phyloP scores from a whole-genome alignment of 2,888 invertebrate species.

The Nowickia ferox region DNA sequence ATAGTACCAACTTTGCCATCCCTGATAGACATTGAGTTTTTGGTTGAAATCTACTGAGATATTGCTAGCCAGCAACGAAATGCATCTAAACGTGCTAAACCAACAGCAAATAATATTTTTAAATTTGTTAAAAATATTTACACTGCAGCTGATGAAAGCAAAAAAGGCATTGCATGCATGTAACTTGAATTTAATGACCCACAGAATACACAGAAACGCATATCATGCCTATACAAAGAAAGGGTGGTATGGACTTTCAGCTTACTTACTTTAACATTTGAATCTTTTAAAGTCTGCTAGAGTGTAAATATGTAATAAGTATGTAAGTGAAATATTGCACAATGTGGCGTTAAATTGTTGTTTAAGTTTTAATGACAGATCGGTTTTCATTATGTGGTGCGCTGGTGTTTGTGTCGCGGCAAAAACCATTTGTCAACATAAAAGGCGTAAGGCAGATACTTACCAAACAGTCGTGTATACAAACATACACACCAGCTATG shows the following conservation, averaged over 20 bases:
- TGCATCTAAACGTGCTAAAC: too few species aligned
- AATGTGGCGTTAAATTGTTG: conserved; percentile 71
- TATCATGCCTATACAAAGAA: background rate
- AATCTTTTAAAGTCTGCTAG: background rate
- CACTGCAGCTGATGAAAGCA: too few species aligned
- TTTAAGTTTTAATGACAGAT: conserved; percentile 78
- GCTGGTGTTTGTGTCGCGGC: conserved; percentile 68
- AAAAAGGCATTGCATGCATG: too few species aligned
- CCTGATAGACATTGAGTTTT: too few species aligned
- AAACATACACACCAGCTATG: conserved; percentile 22
- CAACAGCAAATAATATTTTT: too few species aligned
- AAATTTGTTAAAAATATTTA: too few species aligned
- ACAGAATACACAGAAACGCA: too few species aligned
- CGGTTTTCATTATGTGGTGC: conserved; percentile 76
- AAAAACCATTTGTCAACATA: conserved; percentile 74
- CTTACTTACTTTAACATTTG: background rate
- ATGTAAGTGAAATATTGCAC: conserved; percentile 46
- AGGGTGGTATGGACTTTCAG: too few species aligned
- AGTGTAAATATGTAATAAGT: background rate
- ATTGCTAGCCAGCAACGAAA: too few species aligned
- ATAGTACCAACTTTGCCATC: too few species aligned
- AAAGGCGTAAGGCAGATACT: conserved; percentile 72
- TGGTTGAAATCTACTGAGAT: too few species aligned
- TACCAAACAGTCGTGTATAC: conserved; percentile 20
- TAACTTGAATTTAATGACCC: too few species aligned